A percentile compares a stretch with the other conserved stretches of the same genome.
Evolutionary conservation across 2,888 invertebrate genomes (phyloP).

Genomic region (Boloria selene): DNA sequence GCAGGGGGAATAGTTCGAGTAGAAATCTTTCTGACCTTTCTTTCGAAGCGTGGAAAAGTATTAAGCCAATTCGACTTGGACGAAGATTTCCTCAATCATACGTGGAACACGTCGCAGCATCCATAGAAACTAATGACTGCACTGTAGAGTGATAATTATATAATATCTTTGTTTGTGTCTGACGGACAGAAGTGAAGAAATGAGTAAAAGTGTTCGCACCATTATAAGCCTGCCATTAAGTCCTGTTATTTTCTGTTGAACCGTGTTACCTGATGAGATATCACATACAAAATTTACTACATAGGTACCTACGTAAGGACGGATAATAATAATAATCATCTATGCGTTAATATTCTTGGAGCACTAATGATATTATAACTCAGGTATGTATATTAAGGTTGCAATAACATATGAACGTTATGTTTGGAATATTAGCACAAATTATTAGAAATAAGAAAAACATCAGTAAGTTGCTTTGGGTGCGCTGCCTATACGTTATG

Average conservation of each 20-base stretch:
- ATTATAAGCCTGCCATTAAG: constrained; percentile 67
- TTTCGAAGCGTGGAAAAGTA: constrained; percentile 19
- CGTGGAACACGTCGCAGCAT: constrained; percentile 26
- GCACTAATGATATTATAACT: background rate
- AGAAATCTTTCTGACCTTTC: constrained; percentile 22
- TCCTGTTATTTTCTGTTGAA: constrained; percentile 60
- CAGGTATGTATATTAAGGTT: background rate
- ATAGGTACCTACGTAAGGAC: constrained; percentile 9
- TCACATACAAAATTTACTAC: constrained; percentile 35
- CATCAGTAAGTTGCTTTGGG: too few relatives aligned
- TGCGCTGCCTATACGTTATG: too few relatives aligned
- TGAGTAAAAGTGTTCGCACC: constrained; percentile 73
- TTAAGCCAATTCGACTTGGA: constrained; percentile 30
- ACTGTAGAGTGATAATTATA: constrained; percentile 40
- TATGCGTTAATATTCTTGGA: constrained; percentile 17
- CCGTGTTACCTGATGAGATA: constrained; percentile 38
- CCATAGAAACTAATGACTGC: constrained; percentile 30
- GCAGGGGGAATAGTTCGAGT: background rate
- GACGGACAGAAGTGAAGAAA: constrained; percentile 42
- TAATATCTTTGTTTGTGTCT: constrained; percentile 39
- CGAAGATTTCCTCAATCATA: constrained; percentile 31
- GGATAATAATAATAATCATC: constrained; percentile 15
- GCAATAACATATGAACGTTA: too few relatives aligned
- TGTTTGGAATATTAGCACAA: too few relatives aligned
- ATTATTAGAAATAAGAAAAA: too few relatives aligned